These are phyloP conservation scores for Machimus atricapillus DNA, from an alignment of 2,888 invertebrate species.

Conservation along the genomic window DNA sequence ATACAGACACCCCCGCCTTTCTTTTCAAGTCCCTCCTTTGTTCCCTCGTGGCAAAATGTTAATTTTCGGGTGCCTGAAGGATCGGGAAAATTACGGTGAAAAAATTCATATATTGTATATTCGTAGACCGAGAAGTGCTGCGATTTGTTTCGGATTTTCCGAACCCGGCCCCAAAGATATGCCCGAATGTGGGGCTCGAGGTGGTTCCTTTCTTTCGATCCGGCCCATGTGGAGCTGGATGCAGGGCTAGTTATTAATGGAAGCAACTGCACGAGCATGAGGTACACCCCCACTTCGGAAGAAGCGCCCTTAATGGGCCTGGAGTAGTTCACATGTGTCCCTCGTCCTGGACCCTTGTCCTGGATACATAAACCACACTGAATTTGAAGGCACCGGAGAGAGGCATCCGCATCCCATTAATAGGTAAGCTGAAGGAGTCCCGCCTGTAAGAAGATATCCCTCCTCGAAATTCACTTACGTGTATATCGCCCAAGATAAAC, in stretches of 20 bases:
- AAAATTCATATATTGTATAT: neutral
- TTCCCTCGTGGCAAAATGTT: conserved; percentile 36
- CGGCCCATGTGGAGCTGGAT: neutral
- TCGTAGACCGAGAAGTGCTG: neutral
- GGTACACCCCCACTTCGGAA: neutral
- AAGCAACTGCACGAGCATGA: neutral
- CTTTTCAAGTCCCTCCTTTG: neutral
- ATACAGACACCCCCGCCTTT: conserved; percentile 10
- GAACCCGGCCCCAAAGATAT: neutral
- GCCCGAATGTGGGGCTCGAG: neutral
- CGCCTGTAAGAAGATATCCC: conserved; percentile 1
- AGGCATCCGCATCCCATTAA: conserved; percentile 8
- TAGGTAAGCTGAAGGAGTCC: neutral
- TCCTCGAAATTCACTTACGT: conserved; percentile 12
- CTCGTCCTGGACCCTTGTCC: neutral
- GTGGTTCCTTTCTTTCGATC: neutral
- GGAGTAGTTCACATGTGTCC: neutral
- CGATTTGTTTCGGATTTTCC: neutral
- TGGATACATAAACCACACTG: neutral
- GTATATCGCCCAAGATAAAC: conserved; percentile 6
- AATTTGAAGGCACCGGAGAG: neutral
- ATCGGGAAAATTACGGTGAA: neutral
- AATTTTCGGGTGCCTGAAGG: conserved; percentile 29
- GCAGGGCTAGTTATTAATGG: neutral
- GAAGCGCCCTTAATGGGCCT: neutral